Percentiles rank a stretch among this genome's conserved stretches.
Evolutionary conservation across 1,140 invertebrate genomes (phyloP).

Genomic region (Trinorchestia longiramus): DNA sequence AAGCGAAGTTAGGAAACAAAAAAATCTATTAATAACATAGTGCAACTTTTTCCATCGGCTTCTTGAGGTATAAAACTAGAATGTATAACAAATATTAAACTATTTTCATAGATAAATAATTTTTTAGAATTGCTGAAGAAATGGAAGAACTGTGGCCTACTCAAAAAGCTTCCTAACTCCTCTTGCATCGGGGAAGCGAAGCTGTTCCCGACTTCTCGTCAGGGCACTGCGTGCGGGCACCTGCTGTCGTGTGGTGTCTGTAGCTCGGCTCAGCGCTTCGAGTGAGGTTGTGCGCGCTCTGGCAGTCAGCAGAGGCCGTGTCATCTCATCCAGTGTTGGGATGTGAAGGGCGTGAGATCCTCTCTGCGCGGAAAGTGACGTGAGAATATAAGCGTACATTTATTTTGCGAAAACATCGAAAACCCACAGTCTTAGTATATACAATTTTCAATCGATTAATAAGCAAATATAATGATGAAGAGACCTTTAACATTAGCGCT

Average conservation of each 20-base stretch:
- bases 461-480: not conserved
- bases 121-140: too few relatives aligned
- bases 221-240: not conserved
- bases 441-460: not conserved
- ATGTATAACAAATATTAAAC: too few relatives aligned
- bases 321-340: constrained; percentile 6
- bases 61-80: too few relatives aligned
- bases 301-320: not conserved
- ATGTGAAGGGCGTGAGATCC: not conserved
- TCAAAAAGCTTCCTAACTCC: not conserved
- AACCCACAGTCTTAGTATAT: not conserved
- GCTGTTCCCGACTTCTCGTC: too few relatives aligned
- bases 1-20: too few relatives aligned
- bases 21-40: too few relatives aligned
- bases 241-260: not conserved
- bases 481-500: not conserved
- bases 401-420: not conserved
- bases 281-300: constrained; percentile 16
- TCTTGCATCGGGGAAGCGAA: not conserved
- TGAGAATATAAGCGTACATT: not conserved
- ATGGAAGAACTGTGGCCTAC: too few relatives aligned
- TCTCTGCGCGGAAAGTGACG: not conserved
- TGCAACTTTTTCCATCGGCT: too few relatives aligned
- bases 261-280: constrained; percentile 12
- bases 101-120: too few relatives aligned